Percentiles rank a stretch among this genome's conserved stretches.
Conservation (phyloP, 2,113 vertebrate species). For the Physeter macrocephalus region DNA sequence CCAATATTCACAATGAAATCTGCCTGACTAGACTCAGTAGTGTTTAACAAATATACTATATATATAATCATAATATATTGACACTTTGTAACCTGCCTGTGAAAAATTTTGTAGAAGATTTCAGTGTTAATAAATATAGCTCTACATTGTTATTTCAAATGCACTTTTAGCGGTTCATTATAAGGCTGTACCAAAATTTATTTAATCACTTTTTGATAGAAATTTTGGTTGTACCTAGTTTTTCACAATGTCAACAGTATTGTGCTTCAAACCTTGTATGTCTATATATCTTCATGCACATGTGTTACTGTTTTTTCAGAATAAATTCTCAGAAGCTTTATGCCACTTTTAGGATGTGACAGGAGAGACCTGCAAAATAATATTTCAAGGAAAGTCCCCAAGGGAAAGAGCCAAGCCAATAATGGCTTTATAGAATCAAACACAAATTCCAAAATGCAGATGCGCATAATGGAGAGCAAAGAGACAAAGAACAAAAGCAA, state of each 20-base stretch:
- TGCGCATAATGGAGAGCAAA: not conserved
- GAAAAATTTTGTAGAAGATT: not conserved
- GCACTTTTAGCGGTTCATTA: not conserved
- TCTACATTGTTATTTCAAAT: not conserved
- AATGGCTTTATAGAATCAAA: not conserved
- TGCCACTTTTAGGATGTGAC: not conserved
- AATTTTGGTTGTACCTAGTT: not conserved
- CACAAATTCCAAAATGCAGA: conserved; percentile 20
- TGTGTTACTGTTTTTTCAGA: not conserved
- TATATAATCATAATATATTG: not conserved
- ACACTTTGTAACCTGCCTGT: not conserved
- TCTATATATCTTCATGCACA: not conserved
- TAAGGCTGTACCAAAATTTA: not conserved
- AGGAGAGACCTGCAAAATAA: not conserved
- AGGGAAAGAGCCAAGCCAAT: not conserved
- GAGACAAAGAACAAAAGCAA: conserved; percentile 6
- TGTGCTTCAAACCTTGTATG: not conserved
- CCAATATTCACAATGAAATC: not conserved
- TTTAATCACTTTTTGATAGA: not conserved
- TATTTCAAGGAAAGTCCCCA: not conserved
- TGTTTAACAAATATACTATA: not conserved
- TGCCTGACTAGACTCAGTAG: not conserved
- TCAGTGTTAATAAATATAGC: not conserved
- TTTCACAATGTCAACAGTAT: not conserved
- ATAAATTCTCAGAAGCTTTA: conserved; percentile 1